Evolutionary conservation across 2,113 vertebrate species (phyloP).

Genomic region (Crotophaga sulcirostris): DNA sequence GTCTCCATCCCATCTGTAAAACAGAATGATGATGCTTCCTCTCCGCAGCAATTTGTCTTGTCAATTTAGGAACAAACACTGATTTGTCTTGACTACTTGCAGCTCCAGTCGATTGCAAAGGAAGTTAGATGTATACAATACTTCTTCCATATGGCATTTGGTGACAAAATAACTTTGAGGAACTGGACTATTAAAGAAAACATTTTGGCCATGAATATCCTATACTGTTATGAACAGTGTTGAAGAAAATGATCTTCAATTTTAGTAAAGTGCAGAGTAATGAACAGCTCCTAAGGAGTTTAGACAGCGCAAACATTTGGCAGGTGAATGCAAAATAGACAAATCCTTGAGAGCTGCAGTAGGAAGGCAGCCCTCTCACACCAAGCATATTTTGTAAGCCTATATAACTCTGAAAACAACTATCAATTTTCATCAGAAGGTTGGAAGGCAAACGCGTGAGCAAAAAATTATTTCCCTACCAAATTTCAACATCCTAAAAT

Average conservation of each 20-base stretch:
- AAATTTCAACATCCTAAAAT: background rate
- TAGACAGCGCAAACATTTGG: rapidly evolving
- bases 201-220: background rate
- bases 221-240: background rate
- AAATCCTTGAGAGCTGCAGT: background rate
- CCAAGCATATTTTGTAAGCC: background rate
- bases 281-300: background rate
- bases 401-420: background rate
- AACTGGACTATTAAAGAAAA: background rate
- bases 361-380: background rate
- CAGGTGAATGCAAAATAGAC: background rate
- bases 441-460: background rate
- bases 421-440: background rate
- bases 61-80: constrained; percentile 6
- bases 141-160: background rate
- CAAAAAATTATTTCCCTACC: background rate
- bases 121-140: background rate
- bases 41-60: background rate
- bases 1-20: background rate
- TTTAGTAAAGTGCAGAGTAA: background rate
- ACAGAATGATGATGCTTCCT: constrained; percentile 24
- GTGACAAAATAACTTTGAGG: constrained; percentile 38
- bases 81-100: constrained; percentile 19
- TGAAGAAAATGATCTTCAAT: background rate
- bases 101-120: background rate